Evolutionary conservation across 2,797 vertebrate genomes (phyloP), one percentile per base, ranked within the genome.

Genomic region (Pyrrhura leucotis): DNA sequence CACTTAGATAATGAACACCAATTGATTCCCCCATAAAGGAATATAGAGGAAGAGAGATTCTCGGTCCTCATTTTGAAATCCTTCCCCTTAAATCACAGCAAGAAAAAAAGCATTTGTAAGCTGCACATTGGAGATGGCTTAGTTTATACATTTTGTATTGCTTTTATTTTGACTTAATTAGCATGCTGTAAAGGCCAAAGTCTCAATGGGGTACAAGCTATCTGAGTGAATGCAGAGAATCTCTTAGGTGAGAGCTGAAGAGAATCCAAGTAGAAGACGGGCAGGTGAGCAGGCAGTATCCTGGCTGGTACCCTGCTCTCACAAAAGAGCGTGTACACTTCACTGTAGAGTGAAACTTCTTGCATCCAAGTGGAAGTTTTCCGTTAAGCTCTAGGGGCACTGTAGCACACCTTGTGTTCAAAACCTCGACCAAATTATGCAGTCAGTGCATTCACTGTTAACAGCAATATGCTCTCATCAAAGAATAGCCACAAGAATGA

Each of bases 161-260:
- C 66, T 86, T 84, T 88, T 88, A 58, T 93, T 92, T 85, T 92
- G 56, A 25, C 45, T 89, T 94, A 72, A 88, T 69, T 58, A 18
- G 23, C 62, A 47, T 72, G 79, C 58, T 78, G 69, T 75, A 72
- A 75, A 90, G 53, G 79, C 58, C 66, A 62, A 62, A 68, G 21
- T 33, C 89, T 88, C 4, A 0, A n/a, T 78, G 69, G 42, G 37
- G 54, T 77, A 44, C 2, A 4, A 72, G 22, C 44, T 62, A 12
- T 54, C 26, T 61, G 73, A 92, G 82, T 56, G 75, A 51, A 45
- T 65, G 44, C 58, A 47, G 53, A 65, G 65, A 68, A 65, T 19
- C 14, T 93, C 44, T 77, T 25, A 40, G 35, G 26, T 2, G 1
- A 33, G n/a, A 71, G 18, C 5, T 56, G 51, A 58, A 89, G 40